Evolutionary conservation across 2,113 vertebrate genomes (phyloP), one percentile per base, ranked within the genome.

Genomic region (Danionella cerebrum): DNA sequence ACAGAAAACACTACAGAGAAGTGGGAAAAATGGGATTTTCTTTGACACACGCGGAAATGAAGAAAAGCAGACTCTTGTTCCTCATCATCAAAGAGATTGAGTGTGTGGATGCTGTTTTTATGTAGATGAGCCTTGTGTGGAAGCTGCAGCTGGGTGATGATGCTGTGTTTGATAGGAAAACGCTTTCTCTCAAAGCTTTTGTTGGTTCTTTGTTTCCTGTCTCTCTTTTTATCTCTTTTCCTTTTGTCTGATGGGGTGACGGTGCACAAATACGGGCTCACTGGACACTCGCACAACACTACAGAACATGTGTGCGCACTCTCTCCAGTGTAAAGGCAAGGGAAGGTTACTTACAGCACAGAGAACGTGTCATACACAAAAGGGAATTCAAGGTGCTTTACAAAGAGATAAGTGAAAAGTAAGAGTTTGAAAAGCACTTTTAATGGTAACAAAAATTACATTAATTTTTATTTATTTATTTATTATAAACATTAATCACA

Each of bases 121-220:
- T 70, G 67, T 52, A 62, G 67, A 60, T 69, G 22, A 62, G 67
- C 52, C 38, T 53, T 36, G 25, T 55, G 41, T 41, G 50, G 12
- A 48, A 19, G 45, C 18, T 41, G 48, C 67, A 69, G 54, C 55
- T 59, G 54, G 52, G 67, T 14, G 57, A 33, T 19, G 45, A 60
- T 48, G n/a, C n/a, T n/a, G 48, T 73, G 31, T 68, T 54, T 47
- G 22, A 55, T 29, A 50, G 50, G 18, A 24, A 44, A 62, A 52
- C 57, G 25, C 67, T 62, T 70, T 59, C 47, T 33, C 55, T 59
- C 67, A 31, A 51, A 64, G 29, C 33, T 52, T 68, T 52, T 69
- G 71, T 57, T 31, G 6, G 42, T 38, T 21, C 36, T 13, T 53
- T 51, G 41, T 60, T 36, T 51, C 16, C 22, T 13, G 3, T 21